phyloP scores from a whole-genome alignment of 2,113 vertebrate genomes.

The Tinamus guttatus region DNA sequence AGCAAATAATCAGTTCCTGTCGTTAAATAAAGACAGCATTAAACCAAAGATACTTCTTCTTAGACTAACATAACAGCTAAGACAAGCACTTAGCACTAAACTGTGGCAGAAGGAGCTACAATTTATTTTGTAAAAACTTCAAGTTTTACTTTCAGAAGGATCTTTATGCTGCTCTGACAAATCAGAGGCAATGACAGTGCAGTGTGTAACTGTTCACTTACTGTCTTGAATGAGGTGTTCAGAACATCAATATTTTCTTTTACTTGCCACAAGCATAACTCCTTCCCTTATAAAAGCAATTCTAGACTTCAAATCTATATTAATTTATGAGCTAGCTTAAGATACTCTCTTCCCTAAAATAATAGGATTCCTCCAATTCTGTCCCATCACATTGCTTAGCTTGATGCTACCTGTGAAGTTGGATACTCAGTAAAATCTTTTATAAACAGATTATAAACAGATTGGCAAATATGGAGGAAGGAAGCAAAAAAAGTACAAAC shows the following conservation, averaged over 20 bases:
- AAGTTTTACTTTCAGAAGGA: not conserved
- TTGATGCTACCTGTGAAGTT: not conserved
- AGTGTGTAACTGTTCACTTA: not conserved
- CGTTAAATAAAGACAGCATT: not conserved
- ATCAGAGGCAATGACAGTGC: not conserved
- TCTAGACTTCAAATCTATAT: not conserved
- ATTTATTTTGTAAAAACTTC: not conserved
- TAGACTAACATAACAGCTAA: not conserved
- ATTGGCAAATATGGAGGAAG: not conserved
- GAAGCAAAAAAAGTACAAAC: not conserved
- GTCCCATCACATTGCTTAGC: not conserved
- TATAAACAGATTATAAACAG: not conserved
- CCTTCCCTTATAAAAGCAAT: not conserved
- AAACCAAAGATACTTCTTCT: not conserved
- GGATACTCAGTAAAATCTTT: not conserved
- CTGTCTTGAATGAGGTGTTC: not conserved
- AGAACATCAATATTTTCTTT: not conserved
- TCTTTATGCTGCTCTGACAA: not conserved
- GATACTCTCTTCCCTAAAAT: not conserved
- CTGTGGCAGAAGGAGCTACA: not conserved
- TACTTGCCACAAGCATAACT: not conserved
- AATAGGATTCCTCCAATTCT: not conserved
- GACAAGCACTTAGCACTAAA: not conserved
- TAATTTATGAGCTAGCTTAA: not conserved
- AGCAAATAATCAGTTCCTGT: not conserved